Conservation (phyloP, 1,140 invertebrate genomes). For the Hesperophylax magnus region DNA sequence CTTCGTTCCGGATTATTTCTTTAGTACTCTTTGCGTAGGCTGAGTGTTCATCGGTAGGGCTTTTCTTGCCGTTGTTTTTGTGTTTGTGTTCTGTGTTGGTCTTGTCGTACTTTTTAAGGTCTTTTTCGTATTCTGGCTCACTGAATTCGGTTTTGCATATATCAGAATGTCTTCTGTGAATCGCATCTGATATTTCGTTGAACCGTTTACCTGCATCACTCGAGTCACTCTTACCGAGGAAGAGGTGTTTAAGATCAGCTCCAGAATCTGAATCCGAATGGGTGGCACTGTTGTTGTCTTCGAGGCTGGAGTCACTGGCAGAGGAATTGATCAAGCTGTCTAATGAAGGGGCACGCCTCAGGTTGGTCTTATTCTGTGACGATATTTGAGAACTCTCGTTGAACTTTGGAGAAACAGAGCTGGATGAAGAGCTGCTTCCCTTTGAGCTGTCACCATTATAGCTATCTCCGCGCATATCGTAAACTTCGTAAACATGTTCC, state of each 20-base stretch:
- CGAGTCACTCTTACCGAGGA: slow-evolving; percentile 59
- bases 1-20: slow-evolving; percentile 35
- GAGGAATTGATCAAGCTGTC: slow-evolving; percentile 78
- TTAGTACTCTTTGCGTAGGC: slow-evolving; percentile 3
- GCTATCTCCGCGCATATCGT: slow-evolving; percentile 46
- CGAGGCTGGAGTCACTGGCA: slow-evolving; percentile 69
- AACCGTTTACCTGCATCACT: slow-evolving; percentile 30
- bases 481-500: slow-evolving; percentile 55
- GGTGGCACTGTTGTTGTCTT: slow-evolving; percentile 68
- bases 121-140: slow-evolving; percentile 43
- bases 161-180: slow-evolving; percentile 47
- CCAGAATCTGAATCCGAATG: slow-evolving; percentile 72
- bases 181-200: slow-evolving; percentile 49
- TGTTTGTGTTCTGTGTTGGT: slow-evolving; percentile 32
- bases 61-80: slow-evolving; percentile 47
- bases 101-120: slow-evolving; percentile 45
- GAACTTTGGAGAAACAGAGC: slow-evolving; percentile 47
- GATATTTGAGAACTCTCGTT: slow-evolving; percentile 46
- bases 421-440: slow-evolving; percentile 45
- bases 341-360: slow-evolving; percentile 71
- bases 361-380: slow-evolving; percentile 52
- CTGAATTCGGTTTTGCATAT: slow-evolving; percentile 51
- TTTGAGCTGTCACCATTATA: slow-evolving; percentile 41
- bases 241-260: slow-evolving; percentile 61
- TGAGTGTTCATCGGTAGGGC: slow-evolving; percentile 62